These are phyloP conservation scores for Drosophila watanabei DNA, from an alignment of 1,140 invertebrate species.

Conservation along the genomic window DNA sequence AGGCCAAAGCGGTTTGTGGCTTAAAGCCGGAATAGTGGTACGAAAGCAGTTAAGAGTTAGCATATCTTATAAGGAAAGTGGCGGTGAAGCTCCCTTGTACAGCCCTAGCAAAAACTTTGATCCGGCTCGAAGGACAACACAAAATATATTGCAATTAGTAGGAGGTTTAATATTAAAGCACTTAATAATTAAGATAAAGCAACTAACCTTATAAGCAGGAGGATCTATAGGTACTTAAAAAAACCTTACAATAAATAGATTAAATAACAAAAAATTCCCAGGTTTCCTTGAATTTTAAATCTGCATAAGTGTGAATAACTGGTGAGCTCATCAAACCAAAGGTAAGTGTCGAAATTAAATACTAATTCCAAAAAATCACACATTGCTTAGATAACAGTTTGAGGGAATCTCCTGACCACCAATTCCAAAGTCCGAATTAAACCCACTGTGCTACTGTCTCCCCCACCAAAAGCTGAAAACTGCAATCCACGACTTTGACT, in stretches of 20 bases:
- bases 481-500: constrained; percentile 31
- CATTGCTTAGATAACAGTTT: background rate
- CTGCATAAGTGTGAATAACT: background rate
- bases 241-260: background rate
- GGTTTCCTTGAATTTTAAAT: constrained; percentile 1
- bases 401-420: background rate
- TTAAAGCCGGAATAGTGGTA: constrained; percentile 38
- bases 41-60: background rate
- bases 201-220: too few species aligned
- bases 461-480: constrained; percentile 40
- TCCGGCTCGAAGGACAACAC: background rate
- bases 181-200: too few species aligned
- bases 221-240: background rate
- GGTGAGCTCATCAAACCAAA: constrained; percentile 8
- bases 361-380: constrained; percentile 5
- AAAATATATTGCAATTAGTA: background rate
- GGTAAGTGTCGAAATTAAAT: background rate
- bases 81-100: background rate
- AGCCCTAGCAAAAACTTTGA: background rate
- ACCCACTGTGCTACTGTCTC: constrained; percentile 52
- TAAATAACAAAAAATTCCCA: background rate
- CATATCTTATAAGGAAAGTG: background rate
- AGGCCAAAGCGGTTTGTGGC: constrained; percentile 55
- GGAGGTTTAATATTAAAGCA: too few species aligned
- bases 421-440: background rate